Percentiles rank a stretch among this genome's conserved stretches.
Evolutionary conservation across 2,113 vertebrate genomes (phyloP).

Genomic region (Naja naja): DNA sequence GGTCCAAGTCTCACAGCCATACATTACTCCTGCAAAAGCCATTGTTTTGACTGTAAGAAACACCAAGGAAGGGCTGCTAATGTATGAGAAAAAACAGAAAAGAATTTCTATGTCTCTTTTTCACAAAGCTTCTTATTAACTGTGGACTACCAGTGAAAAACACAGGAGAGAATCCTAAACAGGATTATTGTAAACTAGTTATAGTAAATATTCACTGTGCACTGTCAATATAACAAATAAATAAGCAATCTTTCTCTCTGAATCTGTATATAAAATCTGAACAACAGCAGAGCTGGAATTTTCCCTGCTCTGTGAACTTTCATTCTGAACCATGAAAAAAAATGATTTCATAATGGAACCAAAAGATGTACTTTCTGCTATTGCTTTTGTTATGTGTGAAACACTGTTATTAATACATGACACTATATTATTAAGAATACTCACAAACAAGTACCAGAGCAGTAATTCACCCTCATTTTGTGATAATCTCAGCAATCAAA

Average conservation of each 20-base stretch:
- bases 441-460: slow-evolving; percentile 34
- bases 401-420: slow-evolving; percentile 28
- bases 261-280: background rate
- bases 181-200: background rate
- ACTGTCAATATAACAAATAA: background rate
- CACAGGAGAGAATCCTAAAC: background rate
- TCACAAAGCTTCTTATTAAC: background rate
- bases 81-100: background rate
- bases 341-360: slow-evolving; percentile 18
- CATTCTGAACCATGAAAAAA: background rate
- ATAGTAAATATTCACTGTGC: background rate
- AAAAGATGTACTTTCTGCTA: background rate
- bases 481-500: slow-evolving; percentile 1
- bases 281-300: background rate
- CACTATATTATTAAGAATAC: slow-evolving; percentile 29
- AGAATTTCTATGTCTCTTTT: background rate
- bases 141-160: background rate
- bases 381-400: slow-evolving; percentile 15
- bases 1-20: too few relatives aligned
- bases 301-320: slow-evolving; percentile 22
- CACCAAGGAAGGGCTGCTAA: background rate
- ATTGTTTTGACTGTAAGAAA: background rate
- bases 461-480: slow-evolving; percentile 27
- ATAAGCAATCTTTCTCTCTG: slow-evolving; percentile 2
- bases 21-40: too few relatives aligned